Evolutionary conservation across 1,140 invertebrate species (phyloP), one percentile per base, ranked within the genome.

Genomic region (Megalonaias nervosa): DNA sequence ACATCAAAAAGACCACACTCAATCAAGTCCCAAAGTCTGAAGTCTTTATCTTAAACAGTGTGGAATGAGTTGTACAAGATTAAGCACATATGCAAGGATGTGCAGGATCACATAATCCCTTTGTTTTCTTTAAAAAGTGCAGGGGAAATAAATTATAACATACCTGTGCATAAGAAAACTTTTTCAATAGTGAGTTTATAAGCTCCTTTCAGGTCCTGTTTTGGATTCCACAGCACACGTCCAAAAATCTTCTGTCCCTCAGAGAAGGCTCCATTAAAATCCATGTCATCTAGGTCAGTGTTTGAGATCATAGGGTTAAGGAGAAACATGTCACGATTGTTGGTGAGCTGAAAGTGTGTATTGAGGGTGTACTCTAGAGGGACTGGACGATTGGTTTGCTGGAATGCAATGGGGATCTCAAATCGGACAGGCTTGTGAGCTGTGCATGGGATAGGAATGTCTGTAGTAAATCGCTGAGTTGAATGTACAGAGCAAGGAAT

Each of bases 121-220:
- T 6, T 11, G 6, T 48, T 48, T 48, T 48, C 38, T 48, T 48
- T 48, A 11, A 48, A 48, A 48, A 48, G 38, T 48, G 38, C 38
- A 48, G 6, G 38, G 38, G 38, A 48, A 48, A 48, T 48, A 48
- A 6, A 48, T 48, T 48, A n/a, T 31, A 6, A 58, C 56, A 68
- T 76, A 84, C 91, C 91, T 79, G 91, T 87, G 83, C 92, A 93
- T 1, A 92, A 71, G 74, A 90, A 92, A 15, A 93, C 88, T 80
- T 91, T 91, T 65, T 92, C 87, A 31, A 93, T 89, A 58, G 76
- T 69, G 12, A 92, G 82, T 70, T 82, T 82, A 81, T 92, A 93
- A 4, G 90, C 90, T 71, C 86, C 81, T 65, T 90, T 87, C 26
- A 92, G 82, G 76, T 91, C 90, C 82, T 92, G 90, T 61, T 87